A percentile compares a stretch with the other conserved stretches of the same genome.
These are phyloP conservation scores for Aporophyla nigra DNA, from an alignment of 2,888 invertebrate species.

Conservation along the genomic window DNA sequence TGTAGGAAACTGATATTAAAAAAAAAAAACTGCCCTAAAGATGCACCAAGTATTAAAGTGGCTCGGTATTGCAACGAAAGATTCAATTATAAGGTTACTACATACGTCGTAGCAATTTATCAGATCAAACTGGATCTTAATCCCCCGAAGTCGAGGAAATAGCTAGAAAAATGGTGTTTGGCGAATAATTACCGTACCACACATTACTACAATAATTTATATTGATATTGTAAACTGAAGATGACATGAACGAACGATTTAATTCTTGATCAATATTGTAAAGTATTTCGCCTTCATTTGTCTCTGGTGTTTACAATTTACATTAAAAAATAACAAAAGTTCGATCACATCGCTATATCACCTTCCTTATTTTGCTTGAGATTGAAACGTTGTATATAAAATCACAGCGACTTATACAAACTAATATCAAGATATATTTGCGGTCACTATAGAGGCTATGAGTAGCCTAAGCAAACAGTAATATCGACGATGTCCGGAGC, in stretches of 20 bases:
- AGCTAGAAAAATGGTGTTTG: too few relatives aligned
- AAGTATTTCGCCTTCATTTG: too few relatives aligned
- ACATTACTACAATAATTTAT: background rate
- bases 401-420: constrained; percentile 16
- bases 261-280: background rate
- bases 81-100: background rate
- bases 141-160: background rate
- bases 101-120: too few relatives aligned
- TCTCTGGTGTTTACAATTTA: background rate
- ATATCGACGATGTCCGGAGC: constrained; percentile 13
- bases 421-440: constrained; percentile 37
- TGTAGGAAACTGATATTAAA: too few relatives aligned
- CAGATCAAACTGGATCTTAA: too few relatives aligned
- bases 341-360: background rate
- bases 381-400: background rate
- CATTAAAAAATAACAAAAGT: background rate
- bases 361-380: background rate
- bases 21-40: too few relatives aligned
- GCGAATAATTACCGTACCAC: too few relatives aligned
- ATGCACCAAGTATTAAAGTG: too few relatives aligned
- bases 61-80: too few relatives aligned
- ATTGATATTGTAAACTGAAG: background rate
- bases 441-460: background rate
- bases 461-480: constrained; percentile 24
- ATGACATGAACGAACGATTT: background rate